Base-by-base conservation (phyloP, 2,797 vertebrate genomes). In the Scarus forsteni region DNA sequence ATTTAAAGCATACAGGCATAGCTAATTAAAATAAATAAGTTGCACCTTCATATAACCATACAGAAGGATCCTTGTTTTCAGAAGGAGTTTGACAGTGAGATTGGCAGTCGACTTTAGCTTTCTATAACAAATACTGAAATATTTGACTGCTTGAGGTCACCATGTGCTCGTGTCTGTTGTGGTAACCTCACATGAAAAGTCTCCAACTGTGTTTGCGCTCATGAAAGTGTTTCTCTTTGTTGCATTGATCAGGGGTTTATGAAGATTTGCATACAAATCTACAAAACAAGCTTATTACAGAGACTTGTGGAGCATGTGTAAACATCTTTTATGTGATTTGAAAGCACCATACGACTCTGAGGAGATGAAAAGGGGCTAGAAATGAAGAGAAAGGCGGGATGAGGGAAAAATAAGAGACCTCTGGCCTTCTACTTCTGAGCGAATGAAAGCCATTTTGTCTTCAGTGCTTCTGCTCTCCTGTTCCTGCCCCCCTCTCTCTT, bases 361-460 rank as follows among this genome's bases (percentile, higher is more conserved):
- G 0, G 62, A 86, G 87, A 90, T 88, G 84, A 90, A 89, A 86
- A 81, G 55, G 69, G 57, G 71, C 62, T 44, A 9, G 63, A 72
- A 75, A 80, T 77, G 75, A 88, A 77, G 73, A 85, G 83, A 80
- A 70, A 78, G 69, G 73, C 6, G 1, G 60, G 68, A 68, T 40
- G 64, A 77, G 79, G 75, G 40, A 65, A 64, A 80, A 88, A 85
- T 79, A 51, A 65, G 76, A 49, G 75, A 89, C 88, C 89, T 91
- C 79, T 91, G 86, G 80, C 87, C 90, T 70, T 68, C 58, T 11
- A 16, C 83, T 64, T 82, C 79, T 60, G 85, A 7, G 63, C 7
- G 60, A 78, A 66, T 77, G 79, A 90, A 89, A 85, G 80, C 82
- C 80, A 85, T 89, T 90, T 85, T 83, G 85, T 88, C 85, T 84